These are phyloP conservation scores for Cyphomyrmex costatus DNA, from an alignment of 1,140 invertebrate genomes.

Conservation along the genomic window DNA sequence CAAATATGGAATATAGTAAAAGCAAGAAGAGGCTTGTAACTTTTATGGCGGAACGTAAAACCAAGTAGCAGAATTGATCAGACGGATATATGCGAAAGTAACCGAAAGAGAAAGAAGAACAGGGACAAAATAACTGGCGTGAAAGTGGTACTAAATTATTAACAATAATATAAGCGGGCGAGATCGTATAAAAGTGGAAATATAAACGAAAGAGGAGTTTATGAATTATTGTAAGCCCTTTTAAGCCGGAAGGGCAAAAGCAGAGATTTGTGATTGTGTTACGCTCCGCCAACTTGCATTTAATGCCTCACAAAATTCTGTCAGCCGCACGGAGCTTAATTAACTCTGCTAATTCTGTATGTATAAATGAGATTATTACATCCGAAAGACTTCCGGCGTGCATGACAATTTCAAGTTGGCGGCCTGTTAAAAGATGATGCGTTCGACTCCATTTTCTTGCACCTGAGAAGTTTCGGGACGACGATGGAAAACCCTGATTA, in stretches of 20 bases:
- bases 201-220: background rate
- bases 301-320: constrained; percentile 37
- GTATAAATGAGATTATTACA: constrained; percentile 20
- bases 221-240: constrained; percentile 14
- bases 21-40: background rate
- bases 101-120: background rate
- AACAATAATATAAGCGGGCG: constrained; percentile 3
- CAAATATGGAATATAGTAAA: background rate
- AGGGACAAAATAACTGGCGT: background rate
- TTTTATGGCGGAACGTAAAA: background rate
- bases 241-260: background rate
- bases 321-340: constrained; percentile 33
- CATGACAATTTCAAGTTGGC: background rate
- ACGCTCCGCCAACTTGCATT: background rate
- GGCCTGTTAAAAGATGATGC: background rate
- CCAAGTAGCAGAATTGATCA: background rate
- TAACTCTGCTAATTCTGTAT: constrained; percentile 13
- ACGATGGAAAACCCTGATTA: constrained; percentile 39
- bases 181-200: constrained; percentile 2
- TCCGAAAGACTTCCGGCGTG: background rate
- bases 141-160: constrained; percentile 41
- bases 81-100: background rate
- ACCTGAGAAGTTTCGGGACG: background rate
- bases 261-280: background rate
- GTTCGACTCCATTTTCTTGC: background rate